Percentiles rank a stretch among this genome's conserved stretches.
Evolutionary conservation across 2,113 vertebrate genomes (phyloP).

Genomic region (Myanophis thanlyinensis): DNA sequence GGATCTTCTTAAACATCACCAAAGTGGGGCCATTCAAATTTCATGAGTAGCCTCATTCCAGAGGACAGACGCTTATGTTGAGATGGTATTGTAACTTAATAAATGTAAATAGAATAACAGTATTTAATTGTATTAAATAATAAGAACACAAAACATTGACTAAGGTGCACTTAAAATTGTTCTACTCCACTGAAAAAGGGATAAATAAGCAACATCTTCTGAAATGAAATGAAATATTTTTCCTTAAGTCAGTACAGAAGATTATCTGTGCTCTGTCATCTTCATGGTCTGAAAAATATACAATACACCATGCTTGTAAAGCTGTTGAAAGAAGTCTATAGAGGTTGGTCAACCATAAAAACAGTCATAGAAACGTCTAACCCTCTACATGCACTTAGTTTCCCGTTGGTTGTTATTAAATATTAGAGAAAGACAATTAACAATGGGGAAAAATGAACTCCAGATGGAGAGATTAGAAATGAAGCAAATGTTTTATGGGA

Average conservation of each 20-base stretch:
- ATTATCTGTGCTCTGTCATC: neutral
- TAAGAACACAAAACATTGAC: neutral
- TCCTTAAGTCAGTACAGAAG: constrained; percentile 7
- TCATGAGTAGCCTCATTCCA: neutral
- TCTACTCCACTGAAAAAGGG: neutral
- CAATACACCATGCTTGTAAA: neutral
- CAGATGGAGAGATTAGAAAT: neutral
- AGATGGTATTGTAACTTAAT: neutral
- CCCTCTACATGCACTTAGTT: neutral
- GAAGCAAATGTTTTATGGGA: neutral
- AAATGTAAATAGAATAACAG: neutral
- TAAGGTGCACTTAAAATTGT: neutral
- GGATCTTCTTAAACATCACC: neutral
- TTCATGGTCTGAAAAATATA: neutral
- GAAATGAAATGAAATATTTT: neutral
- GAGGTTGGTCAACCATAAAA: constrained; percentile 2
- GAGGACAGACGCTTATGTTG: neutral
- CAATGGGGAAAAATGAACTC: neutral
- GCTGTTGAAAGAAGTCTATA: neutral
- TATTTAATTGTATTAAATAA: neutral
- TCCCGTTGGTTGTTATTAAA: neutral
- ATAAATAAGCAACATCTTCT: neutral
- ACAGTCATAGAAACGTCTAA: neutral
- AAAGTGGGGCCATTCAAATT: neutral
- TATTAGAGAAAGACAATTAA: neutral